These are phyloP conservation scores for Noctilio leporinus DNA, from an alignment of 2,113 vertebrate species.

Conservation along the genomic window DNA sequence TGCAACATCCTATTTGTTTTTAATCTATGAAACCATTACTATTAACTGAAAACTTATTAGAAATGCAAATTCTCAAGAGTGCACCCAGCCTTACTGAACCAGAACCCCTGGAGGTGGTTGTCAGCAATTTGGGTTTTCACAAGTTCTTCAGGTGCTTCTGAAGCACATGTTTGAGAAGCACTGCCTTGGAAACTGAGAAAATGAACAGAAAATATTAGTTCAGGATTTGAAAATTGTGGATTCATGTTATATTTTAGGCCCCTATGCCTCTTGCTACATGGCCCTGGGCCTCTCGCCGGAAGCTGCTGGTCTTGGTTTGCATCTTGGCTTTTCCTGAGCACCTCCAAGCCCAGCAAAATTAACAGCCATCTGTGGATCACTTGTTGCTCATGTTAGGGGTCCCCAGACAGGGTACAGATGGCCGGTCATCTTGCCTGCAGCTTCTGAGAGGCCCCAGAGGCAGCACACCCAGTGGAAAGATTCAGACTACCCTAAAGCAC, in stretches of 20 bases:
- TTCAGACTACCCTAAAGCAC: not conserved
- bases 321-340: not conserved
- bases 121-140: not conserved
- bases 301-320: not conserved
- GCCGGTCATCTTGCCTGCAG: not conserved
- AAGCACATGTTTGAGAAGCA: not conserved
- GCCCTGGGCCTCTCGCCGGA: not conserved
- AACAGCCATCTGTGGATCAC: too few species aligned
- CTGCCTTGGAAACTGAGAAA: not conserved
- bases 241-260: not conserved
- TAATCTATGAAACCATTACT: not conserved
- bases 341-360: not conserved
- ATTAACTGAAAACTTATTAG: not conserved
- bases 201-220: not conserved
- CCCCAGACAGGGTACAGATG: not conserved
- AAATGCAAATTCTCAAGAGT: not conserved
- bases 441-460: too few species aligned
- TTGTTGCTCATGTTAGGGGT: not conserved
- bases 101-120: not conserved
- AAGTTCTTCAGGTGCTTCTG: not conserved
- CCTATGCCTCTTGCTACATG: not conserved
- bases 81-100: not conserved
- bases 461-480: not conserved
- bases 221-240: not conserved
- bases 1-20: not conserved